Conservation (phyloP, 2,797 vertebrate species). For the Coracias cyanogaster region DNA sequence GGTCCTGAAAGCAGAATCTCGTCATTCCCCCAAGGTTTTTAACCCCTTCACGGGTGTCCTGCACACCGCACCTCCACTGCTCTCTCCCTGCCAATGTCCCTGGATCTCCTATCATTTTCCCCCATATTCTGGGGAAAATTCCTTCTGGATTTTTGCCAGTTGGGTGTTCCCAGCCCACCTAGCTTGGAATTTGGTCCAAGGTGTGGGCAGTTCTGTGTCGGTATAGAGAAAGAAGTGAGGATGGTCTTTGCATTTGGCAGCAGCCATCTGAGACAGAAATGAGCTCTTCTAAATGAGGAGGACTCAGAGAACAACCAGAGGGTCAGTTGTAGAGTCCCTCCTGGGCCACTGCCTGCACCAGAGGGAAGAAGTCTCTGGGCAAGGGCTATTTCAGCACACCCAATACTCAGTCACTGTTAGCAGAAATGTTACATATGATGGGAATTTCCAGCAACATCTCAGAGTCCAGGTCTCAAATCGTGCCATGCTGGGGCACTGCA, state of each 20-base stretch:
- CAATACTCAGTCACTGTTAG: background rate
- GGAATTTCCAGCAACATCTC: background rate
- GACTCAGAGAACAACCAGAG: background rate
- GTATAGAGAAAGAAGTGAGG: background rate
- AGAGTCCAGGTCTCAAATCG: background rate
- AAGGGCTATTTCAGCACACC: background rate
- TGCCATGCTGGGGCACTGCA: background rate
- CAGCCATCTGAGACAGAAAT: background rate
- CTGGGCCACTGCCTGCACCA: background rate
- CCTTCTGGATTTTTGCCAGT: background rate
- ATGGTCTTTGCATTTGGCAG: background rate
- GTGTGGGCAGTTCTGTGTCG: background rate
- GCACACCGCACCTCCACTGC: background rate
- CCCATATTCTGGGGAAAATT: background rate
- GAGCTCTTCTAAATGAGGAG: background rate
- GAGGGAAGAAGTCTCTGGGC: background rate
- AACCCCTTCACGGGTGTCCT: background rate
- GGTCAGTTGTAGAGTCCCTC: background rate
- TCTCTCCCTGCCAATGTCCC: background rate
- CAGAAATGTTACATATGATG: background rate
- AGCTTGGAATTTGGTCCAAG: background rate
- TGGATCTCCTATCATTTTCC: background rate
- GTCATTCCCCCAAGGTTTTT: background rate
- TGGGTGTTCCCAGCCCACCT: background rate
- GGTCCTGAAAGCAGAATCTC: conserved; percentile 36